phyloP scores from a whole-genome alignment of 2,888 invertebrate species.

The Tenthredo mesomela region DNA sequence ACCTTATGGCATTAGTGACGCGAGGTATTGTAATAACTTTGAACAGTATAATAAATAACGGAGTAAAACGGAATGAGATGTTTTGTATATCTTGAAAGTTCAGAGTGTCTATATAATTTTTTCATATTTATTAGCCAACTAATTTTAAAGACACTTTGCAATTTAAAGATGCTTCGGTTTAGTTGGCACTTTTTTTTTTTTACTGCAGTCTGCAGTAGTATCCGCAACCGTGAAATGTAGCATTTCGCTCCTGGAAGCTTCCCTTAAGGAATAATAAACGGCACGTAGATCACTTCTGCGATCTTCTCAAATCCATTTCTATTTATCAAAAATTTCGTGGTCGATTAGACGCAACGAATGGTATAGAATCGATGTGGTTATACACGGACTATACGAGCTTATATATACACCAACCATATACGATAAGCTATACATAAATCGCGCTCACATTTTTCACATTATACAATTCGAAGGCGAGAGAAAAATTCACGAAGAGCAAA shows the following conservation, averaged over 20 bases:
- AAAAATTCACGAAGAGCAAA: slow-evolving; percentile 30
- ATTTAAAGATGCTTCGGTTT: too few species aligned
- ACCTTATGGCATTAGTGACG: too few species aligned
- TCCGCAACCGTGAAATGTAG: neutral
- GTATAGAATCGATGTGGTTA: slow-evolving; percentile 6
- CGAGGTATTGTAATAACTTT: neutral
- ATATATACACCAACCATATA: neutral
- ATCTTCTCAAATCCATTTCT: slow-evolving; percentile 5
- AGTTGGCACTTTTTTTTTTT: too few species aligned
- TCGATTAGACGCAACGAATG: slow-evolving; percentile 33
- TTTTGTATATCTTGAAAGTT: too few species aligned
- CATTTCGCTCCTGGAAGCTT: neutral
- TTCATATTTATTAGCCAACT: too few species aligned
- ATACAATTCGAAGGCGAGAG: neutral
- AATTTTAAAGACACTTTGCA: too few species aligned
- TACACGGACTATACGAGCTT: neutral
- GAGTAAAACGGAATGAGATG: too few species aligned
- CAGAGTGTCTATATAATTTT: too few species aligned
- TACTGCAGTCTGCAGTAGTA: neutral
- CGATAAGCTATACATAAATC: slow-evolving; percentile 10
- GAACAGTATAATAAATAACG: neutral
- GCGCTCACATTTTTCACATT: slow-evolving; percentile 29
- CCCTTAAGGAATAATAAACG: neutral
- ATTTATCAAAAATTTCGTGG: slow-evolving; percentile 43
- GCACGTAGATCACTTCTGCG: neutral